These are phyloP conservation scores for Tenualosa ilisha DNA, from an alignment of 2,797 vertebrate species.

Conservation along the genomic window DNA sequence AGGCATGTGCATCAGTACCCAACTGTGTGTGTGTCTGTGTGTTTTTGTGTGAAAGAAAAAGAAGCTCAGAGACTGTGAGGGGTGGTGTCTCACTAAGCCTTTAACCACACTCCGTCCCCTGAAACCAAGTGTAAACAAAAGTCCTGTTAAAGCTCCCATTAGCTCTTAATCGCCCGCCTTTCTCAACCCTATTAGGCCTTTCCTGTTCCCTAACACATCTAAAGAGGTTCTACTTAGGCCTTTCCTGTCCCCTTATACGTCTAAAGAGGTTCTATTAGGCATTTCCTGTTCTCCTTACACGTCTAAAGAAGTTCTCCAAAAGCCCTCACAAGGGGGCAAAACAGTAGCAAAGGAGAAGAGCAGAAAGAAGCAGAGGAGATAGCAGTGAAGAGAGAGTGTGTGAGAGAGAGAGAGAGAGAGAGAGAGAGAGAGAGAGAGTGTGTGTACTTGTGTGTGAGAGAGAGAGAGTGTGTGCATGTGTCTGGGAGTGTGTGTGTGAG, in stretches of 20 bases:
- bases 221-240: neutral
- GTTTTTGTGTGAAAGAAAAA: neutral
- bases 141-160: neutral
- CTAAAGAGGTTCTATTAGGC: neutral
- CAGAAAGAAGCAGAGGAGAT: neutral
- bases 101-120: neutral
- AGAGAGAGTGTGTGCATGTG: neutral
- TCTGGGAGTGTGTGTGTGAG: neutral
- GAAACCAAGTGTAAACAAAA: constrained; percentile 12
- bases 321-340: neutral
- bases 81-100: neutral
- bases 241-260: neutral
- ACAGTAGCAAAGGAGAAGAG: neutral
- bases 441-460: neutral
- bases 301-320: neutral
- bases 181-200: neutral
- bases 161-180: neutral
- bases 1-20: too few species aligned
- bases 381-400: neutral
- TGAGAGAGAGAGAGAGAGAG: neutral
- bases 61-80: neutral
- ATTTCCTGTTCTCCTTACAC: neutral
- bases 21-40: neutral
- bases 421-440: neutral
- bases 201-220: neutral